phyloP scores from a whole-genome alignment of 2,113 vertebrate species.

The Cyphomyrus discorhynchus region DNA sequence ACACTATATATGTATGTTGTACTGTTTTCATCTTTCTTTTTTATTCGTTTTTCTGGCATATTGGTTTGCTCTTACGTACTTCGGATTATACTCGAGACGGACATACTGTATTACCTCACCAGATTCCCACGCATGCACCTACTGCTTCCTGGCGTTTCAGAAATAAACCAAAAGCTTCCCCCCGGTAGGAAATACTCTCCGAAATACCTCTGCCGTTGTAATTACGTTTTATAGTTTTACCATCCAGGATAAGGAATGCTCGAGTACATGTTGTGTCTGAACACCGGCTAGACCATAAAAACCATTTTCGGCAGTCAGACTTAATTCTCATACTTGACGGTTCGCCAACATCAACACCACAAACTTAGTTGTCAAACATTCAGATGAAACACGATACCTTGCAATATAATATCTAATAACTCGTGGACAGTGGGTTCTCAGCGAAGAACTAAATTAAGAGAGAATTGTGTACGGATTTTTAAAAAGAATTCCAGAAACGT shows the following conservation, averaged over 20 bases:
- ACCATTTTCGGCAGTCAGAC: neutral
- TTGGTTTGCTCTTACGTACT: conserved; percentile 11
- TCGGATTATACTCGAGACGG: conserved; percentile 14
- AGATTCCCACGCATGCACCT: conserved; percentile 30
- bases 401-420: neutral
- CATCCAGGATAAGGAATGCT: neutral
- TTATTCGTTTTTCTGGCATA: neutral
- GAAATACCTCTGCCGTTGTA: conserved; percentile 20
- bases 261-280: neutral
- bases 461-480: neutral
- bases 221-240: neutral
- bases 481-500: neutral
- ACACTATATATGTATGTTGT: neutral
- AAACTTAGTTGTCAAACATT: neutral
- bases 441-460: neutral
- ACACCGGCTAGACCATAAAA: neutral
- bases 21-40: neutral
- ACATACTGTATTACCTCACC: neutral
- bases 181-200: conserved; percentile 37
- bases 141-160: conserved; percentile 48
- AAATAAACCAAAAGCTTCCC: conserved; percentile 24
- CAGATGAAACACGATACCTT: conserved; percentile 10
- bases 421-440: neutral
- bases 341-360: conserved; percentile 12
- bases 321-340: neutral